Evolutionary conservation across 1,140 invertebrate genomes (phyloP), one percentile per base, ranked within the genome.

Genomic region (Euwallacea fornicatus): DNA sequence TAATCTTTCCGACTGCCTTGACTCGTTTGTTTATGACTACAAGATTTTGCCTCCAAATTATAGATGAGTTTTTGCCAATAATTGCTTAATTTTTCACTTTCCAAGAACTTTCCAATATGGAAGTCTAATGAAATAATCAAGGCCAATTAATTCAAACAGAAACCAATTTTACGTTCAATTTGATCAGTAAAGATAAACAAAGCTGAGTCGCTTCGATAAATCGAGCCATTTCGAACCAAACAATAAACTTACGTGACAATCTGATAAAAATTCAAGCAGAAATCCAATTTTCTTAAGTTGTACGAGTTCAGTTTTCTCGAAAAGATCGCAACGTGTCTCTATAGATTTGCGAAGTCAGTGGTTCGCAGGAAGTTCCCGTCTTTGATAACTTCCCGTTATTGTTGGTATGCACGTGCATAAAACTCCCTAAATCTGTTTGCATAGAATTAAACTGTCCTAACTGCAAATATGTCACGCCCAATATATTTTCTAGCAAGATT

Each of bases 221-320:
- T 47, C 46, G 46, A 47, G 9, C 46, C n/a, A 47, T 47, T 47
- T 13, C 46, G 46, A 47, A 47, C 46, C 44, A 63, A 63, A 63
- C 61, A 63, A 63, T 63, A 63, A 63, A 63, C 61, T 50, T 63
- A 47, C 61, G 44, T 63, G 61, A 63, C 44, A 63, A 63, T 63
- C 61, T 63, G 61, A 63, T 63, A 47, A 65, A 54, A 65, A 65
- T 53, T 65, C 47, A 65, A 65, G 63, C 44, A 50, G 61, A 65
- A 65, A 65, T 65, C 47, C 63, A 65, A 65, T 65, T 53, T 65
- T 65, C 47, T 53, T 54, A 54, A 65, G 46, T 65, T 54, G 63
- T 54, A 54, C 63, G 63, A 65, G 50, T 65, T 65, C 46, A 65
- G 44, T 63, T 63, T 47, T 61, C 59, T 61, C 59, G 59, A 63